Conservation (phyloP, 2,113 vertebrate genomes). For the Mobula hypostoma region DNA sequence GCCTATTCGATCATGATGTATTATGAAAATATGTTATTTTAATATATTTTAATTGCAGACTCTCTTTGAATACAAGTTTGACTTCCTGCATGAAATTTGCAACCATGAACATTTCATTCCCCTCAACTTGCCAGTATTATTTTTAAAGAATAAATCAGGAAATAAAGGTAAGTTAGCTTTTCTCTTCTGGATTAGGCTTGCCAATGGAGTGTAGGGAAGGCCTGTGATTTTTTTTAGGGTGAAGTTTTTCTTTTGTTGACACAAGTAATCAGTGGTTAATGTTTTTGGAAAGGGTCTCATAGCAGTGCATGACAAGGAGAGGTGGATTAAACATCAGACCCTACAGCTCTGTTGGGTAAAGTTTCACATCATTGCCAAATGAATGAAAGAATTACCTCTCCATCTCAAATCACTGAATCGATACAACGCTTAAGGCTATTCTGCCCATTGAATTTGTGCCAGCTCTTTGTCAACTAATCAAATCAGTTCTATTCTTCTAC, state of each 20-base stretch:
- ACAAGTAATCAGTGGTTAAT: not conserved
- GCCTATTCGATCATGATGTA: not conserved
- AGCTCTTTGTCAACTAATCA: too few species aligned
- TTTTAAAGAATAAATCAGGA: constrained; percentile 56
- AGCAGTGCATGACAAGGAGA: not conserved
- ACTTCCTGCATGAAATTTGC: constrained; percentile 91
- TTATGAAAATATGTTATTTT: not conserved
- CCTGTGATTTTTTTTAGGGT: not conserved
- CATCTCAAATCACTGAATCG: too few species aligned
- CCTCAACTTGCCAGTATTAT: constrained; percentile 82
- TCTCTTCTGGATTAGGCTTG: not conserved
- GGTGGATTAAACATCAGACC: not conserved
- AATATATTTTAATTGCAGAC: constrained; percentile 56
- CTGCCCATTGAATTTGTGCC: too few species aligned
- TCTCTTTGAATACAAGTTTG: constrained; percentile 87
- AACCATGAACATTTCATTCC: constrained; percentile 93
- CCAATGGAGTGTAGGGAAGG: not conserved
- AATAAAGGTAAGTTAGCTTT: not conserved
- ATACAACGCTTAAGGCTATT: too few species aligned
- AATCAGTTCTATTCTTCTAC: too few species aligned
- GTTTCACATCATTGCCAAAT: not conserved
- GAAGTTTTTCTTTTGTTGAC: not conserved
- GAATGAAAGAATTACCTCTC: not conserved
- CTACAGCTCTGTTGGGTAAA: not conserved
- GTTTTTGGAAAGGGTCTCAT: not conserved